Evolutionary conservation across 1,140 invertebrate genomes (phyloP).

Genomic region (Aplysia californica): DNA sequence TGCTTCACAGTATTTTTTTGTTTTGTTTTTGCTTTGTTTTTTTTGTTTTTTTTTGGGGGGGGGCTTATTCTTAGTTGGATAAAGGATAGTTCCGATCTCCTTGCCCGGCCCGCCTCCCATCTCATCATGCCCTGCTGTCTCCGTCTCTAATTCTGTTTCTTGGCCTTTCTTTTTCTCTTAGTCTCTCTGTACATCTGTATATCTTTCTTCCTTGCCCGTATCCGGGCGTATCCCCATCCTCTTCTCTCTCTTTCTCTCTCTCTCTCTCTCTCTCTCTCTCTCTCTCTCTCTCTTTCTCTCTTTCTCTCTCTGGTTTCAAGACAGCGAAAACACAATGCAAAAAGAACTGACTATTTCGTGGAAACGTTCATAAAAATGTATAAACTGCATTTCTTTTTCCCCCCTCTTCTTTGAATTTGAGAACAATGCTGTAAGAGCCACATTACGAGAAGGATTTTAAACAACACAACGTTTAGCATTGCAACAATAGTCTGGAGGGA

Average conservation of each 20-base stretch:
- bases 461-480: too few species aligned
- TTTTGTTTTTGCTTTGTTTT: neutral
- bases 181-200: neutral
- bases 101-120: neutral
- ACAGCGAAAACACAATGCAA: too few species aligned
- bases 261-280: neutral
- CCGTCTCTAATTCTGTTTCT: neutral
- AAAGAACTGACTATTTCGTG: too few species aligned
- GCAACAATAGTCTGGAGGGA: too few species aligned
- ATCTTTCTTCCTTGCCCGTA: neutral
- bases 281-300: neutral
- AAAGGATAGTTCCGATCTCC: neutral
- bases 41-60: neutral
- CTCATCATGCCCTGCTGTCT: neutral
- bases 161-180: neutral
- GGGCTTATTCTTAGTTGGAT: neutral
- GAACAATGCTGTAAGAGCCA: too few species aligned
- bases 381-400: too few species aligned
- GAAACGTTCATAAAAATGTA: too few species aligned
- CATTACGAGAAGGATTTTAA: too few species aligned
- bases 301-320: neutral
- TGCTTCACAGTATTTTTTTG: too few species aligned
- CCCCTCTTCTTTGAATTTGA: too few species aligned
- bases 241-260: neutral
- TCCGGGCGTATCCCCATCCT: neutral